These are phyloP conservation scores for Aythya baeri DNA, from an alignment of 2,113 vertebrate species.

Conservation along the genomic window DNA sequence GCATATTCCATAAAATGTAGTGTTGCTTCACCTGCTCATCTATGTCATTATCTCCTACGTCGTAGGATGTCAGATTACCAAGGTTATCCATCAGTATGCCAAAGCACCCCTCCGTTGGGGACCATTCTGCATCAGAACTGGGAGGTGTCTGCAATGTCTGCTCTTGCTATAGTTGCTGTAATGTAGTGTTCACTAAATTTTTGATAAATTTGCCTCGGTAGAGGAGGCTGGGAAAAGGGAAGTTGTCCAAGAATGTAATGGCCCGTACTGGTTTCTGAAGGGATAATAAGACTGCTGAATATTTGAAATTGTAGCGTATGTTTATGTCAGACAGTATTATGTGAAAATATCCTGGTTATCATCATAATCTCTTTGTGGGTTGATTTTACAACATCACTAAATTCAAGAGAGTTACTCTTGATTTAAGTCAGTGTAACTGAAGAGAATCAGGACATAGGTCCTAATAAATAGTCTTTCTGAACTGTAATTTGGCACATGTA, in stretches of 20 bases:
- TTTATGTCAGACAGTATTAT: not conserved
- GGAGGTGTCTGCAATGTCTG: not conserved
- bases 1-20: not conserved
- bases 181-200: not conserved
- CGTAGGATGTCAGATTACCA: not conserved
- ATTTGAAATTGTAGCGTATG: not conserved
- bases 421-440: not conserved
- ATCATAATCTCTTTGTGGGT: not conserved
- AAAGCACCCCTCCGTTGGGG: not conserved
- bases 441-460: not conserved
- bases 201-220: not conserved
- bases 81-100: not conserved
- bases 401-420: not conserved
- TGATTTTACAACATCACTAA: not conserved
- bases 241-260: not conserved
- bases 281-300: not conserved
- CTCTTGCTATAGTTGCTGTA: not conserved
- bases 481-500: not conserved
- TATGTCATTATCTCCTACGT: accelerated
- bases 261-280: not conserved
- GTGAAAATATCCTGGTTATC: not conserved
- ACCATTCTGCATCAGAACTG: not conserved
- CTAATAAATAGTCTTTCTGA: not conserved
- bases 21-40: not conserved
- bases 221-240: not conserved